These are phyloP conservation scores for Xiphorhynchus erythropygius DNA, from an alignment of 2,797 vertebrate species.

Conservation along the genomic window DNA sequence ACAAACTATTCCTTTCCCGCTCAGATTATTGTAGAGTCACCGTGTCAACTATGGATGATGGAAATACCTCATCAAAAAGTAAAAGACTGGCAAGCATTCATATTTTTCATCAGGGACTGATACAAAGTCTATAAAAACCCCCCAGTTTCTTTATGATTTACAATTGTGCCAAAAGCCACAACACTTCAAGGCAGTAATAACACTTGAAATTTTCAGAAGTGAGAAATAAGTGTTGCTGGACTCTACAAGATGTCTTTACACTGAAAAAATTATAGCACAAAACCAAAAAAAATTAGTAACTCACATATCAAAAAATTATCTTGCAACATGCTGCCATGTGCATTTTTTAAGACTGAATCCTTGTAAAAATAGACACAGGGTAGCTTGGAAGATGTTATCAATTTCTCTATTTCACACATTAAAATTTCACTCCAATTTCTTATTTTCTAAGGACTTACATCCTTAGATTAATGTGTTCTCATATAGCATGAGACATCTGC, in stretches of 20 bases:
- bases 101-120: background rate
- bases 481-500: background rate
- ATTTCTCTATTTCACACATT: background rate
- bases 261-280: background rate
- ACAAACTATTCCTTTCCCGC: background rate
- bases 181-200: background rate
- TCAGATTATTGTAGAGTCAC: background rate
- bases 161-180: background rate
- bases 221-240: background rate
- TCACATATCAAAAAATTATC: background rate
- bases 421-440: background rate
- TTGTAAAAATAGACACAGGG: background rate
- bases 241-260: background rate
- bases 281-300: background rate
- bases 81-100: background rate
- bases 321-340: background rate
- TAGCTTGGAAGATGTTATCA: background rate
- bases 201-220: background rate
- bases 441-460: background rate
- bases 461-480: background rate
- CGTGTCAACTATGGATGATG: background rate
- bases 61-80: background rate
- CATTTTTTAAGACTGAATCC: background rate
- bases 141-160: background rate
- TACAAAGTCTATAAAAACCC: background rate